These are phyloP conservation scores for Clarias gariepinus DNA, from an alignment of 2,113 vertebrate genomes.

Conservation along the genomic window DNA sequence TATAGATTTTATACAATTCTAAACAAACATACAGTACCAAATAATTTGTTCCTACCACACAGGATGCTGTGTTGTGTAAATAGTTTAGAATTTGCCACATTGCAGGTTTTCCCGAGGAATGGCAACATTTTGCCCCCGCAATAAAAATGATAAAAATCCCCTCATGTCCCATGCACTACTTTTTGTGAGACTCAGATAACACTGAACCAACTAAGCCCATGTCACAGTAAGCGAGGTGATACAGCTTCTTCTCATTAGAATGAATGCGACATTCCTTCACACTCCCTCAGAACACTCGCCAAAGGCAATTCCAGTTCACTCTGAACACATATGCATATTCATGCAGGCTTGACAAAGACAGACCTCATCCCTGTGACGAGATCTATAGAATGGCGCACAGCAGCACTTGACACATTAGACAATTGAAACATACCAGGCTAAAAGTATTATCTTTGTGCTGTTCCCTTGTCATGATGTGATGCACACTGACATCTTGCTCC, in stretches of 20 bases:
- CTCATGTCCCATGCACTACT: conserved; percentile 17
- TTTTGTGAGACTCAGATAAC: conserved; percentile 14
- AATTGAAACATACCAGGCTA: conserved; percentile 3
- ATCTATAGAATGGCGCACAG: conserved; percentile 5
- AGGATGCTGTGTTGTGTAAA: too few species aligned
- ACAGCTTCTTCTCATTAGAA: conserved; percentile 18
- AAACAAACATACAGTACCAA: too few species aligned
- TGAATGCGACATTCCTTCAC: not conserved
- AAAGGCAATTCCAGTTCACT: not conserved
- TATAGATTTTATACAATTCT: too few species aligned
- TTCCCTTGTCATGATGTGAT: not conserved
- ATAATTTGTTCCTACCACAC: too few species aligned
- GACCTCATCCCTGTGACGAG: not conserved
- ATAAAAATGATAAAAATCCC: conserved; percentile 25
- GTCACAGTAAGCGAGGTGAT: not conserved
- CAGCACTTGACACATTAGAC: not conserved
- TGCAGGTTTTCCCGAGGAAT: too few species aligned
- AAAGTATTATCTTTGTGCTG: not conserved
- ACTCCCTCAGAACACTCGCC: conserved; percentile 22
- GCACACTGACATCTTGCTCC: conserved; percentile 11
- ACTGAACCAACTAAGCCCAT: not conserved
- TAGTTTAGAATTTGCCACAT: too few species aligned
- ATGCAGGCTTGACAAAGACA: conserved; percentile 20
- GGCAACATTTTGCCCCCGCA: too few species aligned
- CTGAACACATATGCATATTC: conserved; percentile 20